phyloP scores from a whole-genome alignment of 2,113 vertebrate species.

The Chaetops frenatus region DNA sequence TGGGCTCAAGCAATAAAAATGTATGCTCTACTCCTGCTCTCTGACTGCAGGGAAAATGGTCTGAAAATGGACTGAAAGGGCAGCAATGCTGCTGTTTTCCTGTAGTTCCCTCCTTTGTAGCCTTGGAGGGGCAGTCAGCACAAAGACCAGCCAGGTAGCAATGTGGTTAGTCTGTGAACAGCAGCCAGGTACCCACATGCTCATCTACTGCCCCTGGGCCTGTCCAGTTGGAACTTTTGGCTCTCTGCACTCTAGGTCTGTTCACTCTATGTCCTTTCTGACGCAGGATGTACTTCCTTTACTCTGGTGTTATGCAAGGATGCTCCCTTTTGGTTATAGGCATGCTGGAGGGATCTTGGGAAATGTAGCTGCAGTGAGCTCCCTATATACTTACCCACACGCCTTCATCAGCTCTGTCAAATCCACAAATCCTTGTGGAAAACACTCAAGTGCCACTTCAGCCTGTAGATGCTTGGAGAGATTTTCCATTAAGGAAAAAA shows the following conservation, averaged over 20 bases:
- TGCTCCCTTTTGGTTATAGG: not conserved
- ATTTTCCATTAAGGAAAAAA: not conserved
- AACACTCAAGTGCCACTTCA: not conserved
- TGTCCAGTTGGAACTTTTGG: not conserved
- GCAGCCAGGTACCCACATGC: not conserved
- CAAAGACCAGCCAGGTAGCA: not conserved
- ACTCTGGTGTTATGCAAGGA: not conserved
- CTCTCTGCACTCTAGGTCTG: not conserved
- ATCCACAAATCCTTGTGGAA: not conserved
- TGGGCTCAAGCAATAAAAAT: not conserved
- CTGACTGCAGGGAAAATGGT: not conserved
- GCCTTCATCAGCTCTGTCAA: not conserved
- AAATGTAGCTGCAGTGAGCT: not conserved
- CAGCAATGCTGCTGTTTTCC: not conserved
- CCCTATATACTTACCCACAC: not conserved
- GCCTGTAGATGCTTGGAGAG: not conserved
- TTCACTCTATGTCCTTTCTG: not conserved
- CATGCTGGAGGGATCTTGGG: not conserved
- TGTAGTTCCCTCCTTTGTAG: not conserved
- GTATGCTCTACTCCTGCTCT: not conserved
- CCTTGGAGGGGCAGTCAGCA: no score
- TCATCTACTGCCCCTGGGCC: not conserved
- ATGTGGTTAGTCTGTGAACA: not conserved
- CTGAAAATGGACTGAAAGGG: not conserved
- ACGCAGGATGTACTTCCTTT: not conserved